Evolutionary conservation across 1,140 invertebrate genomes (phyloP).

Genomic region (Magallana angulata): DNA sequence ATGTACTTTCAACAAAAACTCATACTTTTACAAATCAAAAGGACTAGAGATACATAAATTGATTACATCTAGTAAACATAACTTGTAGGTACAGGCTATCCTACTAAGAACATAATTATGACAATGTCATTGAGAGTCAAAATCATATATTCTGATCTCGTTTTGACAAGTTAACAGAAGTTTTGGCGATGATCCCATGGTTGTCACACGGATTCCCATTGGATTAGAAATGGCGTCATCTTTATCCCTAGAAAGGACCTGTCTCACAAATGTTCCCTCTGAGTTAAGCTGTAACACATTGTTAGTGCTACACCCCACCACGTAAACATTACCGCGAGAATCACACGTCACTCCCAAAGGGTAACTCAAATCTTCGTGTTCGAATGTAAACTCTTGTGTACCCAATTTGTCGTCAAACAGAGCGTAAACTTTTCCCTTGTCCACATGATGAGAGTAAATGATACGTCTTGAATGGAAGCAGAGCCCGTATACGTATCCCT

Average conservation of each 20-base stretch:
- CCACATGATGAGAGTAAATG: constrained; percentile 5
- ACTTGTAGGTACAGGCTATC: too few species aligned
- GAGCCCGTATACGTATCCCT: constrained; percentile 7
- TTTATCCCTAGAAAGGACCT: neutral
- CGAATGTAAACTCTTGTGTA: neutral
- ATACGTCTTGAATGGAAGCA: constrained; percentile 10
- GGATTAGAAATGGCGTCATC: neutral
- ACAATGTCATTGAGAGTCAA: neutral
- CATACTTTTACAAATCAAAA: too few species aligned
- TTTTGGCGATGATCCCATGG: neutral
- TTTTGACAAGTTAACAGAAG: constrained; percentile 6
- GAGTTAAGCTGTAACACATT: constrained; percentile 1
- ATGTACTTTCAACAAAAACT: too few species aligned
- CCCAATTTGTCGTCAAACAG: neutral
- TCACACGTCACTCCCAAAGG: constrained; percentile 12
- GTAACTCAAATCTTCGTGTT: neutral
- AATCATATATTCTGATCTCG: neutral
- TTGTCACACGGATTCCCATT: neutral
- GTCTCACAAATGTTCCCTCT: neutral
- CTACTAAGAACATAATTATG: too few species aligned
- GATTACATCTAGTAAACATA: too few species aligned
- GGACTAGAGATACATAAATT: too few species aligned
- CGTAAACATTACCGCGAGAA: neutral
- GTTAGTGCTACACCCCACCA: constrained; percentile 32
- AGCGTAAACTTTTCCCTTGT: constrained; percentile 7